Evolutionary conservation across 2,113 vertebrate genomes (phyloP), one percentile per base, ranked within the genome.

Genomic region (Abramis brama): DNA sequence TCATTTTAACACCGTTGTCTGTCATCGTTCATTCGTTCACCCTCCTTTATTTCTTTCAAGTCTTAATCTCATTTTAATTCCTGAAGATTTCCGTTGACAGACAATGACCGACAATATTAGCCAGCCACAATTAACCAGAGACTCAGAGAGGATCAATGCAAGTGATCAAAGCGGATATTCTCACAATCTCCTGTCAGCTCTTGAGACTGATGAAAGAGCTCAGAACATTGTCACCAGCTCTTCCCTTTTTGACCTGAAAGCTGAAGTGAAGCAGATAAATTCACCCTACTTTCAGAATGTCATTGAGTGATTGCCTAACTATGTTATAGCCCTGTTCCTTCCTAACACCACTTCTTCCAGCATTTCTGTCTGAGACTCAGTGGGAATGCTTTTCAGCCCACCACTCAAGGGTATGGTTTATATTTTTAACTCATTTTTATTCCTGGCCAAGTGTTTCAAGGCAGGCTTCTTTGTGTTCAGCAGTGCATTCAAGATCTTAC

Each of bases 141-240:
- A 82, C 25, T 36, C 62, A 33, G 27, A 70, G 43, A 52, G 45
- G 47, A 82, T 55, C 79, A 70, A 55, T 70, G 62, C 79, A 70
- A 23, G 79, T 82, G 79, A 82, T 82, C 79, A 82, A 82, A 82
- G 79, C 25, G 6, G 59, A 27, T 66, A 45, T 82, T 68, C 62
- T 23, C 33, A 33, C 17, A 50, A 66, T 66, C 79, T 68, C 17
- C 43, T 82, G 79, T 68, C 79, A 66, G 62, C 64, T 82, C 43
- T 52, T 30, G 79, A 52, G 62, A 5, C 45, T 52, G 79, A 52
- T 70, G 43, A 70, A 70, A 82, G 45, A 52, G 45, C 17, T 27
- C 19, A 33, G 45, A 68, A 70, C 60, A 52, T 52, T 70, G 39
- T 82, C 43, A 68, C n/a, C 1, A 8, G 43, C 83, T 64, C 39